These are phyloP conservation scores for Halictus ligatus DNA, from an alignment of 2,888 invertebrate genomes.

Conservation along the genomic window DNA sequence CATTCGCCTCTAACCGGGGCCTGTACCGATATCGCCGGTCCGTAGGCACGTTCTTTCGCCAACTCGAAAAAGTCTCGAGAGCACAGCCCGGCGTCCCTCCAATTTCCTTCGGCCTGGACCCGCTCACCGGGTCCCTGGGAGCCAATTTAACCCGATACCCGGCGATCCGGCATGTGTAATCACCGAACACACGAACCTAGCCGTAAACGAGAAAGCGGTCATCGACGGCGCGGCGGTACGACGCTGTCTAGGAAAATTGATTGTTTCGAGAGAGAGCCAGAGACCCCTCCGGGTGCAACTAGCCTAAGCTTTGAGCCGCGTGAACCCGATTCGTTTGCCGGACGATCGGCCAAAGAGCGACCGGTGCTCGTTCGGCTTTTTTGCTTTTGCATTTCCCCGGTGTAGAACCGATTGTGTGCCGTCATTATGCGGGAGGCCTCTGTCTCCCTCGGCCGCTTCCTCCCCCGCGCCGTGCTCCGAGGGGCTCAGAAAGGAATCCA, in stretches of 20 bases:
- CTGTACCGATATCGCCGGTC: not conserved
- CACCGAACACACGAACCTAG: constrained; percentile 39
- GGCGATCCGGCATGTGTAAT: constrained; percentile 49
- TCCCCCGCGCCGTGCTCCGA: not conserved
- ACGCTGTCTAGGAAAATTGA: constrained; percentile 42
- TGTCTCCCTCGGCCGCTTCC: no score
- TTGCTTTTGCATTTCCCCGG: not conserved
- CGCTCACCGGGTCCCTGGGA: constrained; percentile 28
- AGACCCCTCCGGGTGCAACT: not conserved
- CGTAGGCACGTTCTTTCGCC: constrained; percentile 8
- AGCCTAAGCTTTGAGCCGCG: not conserved
- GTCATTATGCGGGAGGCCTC: not conserved
- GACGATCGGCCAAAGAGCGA: not conserved
- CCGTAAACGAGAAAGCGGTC: constrained; percentile 33
- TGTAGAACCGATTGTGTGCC: not conserved
- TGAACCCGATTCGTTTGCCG: not conserved
- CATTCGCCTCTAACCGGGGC: constrained; percentile 24
- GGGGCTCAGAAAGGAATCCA: constrained; percentile 63
- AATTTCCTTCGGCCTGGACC: constrained; percentile 44
- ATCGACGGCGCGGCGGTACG: constrained; percentile 21
- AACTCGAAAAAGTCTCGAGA: constrained; percentile 31
- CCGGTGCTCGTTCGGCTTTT: not conserved
- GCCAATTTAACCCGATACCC: constrained; percentile 46
- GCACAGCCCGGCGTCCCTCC: constrained; percentile 27
- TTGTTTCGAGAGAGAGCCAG: constrained; percentile 18